These are phyloP conservation scores for Willowsia nigromaculata DNA, from an alignment of 2,888 invertebrate genomes.

Conservation along the genomic window DNA sequence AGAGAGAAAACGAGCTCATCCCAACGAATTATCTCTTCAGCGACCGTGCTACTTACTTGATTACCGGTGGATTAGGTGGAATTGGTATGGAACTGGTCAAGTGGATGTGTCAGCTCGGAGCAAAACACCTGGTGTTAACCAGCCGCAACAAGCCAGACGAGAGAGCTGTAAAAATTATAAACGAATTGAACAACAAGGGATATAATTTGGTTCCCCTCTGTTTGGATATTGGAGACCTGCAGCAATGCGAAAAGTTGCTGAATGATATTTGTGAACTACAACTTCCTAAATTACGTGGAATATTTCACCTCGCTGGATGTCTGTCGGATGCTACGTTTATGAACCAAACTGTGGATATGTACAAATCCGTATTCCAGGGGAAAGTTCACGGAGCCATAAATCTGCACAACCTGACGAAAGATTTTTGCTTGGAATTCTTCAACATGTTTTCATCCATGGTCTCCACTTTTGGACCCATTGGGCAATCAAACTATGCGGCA, in stretches of 20 bases:
- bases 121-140: constrained; percentile 68
- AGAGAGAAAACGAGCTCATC: constrained; percentile 38
- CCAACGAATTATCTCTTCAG: constrained; percentile 44
- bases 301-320: constrained; percentile 68
- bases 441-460: constrained; percentile 67
- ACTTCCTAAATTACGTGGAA: constrained; percentile 66
- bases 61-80: constrained; percentile 66
- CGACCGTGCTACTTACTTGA: constrained; percentile 48
- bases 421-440: constrained; percentile 61
- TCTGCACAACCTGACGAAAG: constrained; percentile 65
- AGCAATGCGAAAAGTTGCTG: constrained; percentile 61
- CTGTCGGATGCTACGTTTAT: constrained; percentile 59
- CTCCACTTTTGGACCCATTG: constrained; percentile 66
- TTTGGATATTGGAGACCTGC: constrained; percentile 67
- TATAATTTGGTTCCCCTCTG: constrained; percentile 49
- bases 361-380: constrained; percentile 51
- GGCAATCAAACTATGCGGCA: constrained; percentile 64
- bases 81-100: constrained; percentile 69
- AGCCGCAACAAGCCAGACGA: constrained; percentile 65
- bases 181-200: constrained; percentile 56
- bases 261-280: constrained; percentile 29
- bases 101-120: constrained; percentile 67
- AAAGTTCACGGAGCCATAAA: constrained; percentile 73
- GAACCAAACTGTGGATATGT: constrained; percentile 69
- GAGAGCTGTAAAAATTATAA: constrained; percentile 58